Percentiles rank a stretch among this genome's conserved stretches.
These are phyloP conservation scores for Pachymerium ferrugineum DNA, from an alignment of 2,888 invertebrate species.

Conservation along the genomic window DNA sequence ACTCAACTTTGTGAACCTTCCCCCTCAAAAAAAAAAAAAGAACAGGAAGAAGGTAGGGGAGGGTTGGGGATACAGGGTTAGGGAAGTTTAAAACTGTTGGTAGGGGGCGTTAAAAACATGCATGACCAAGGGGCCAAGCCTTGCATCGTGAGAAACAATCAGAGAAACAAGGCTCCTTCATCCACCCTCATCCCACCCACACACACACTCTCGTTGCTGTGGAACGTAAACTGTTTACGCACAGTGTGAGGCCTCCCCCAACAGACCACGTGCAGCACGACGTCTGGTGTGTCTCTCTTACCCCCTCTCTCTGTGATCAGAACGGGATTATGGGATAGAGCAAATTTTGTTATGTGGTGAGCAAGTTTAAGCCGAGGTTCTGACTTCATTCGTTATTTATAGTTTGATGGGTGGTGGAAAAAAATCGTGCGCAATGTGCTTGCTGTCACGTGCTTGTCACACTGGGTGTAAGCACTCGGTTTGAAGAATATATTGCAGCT, in stretches of 20 bases:
- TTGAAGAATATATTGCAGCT: not conserved
- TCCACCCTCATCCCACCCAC: not conserved
- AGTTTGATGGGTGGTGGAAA: not conserved
- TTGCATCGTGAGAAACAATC: slow-evolving; percentile 13
- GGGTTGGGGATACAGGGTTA: not conserved
- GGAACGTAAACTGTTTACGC: slow-evolving; percentile 13
- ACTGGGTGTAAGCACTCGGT: slow-evolving; percentile 8
- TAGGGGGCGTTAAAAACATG: not conserved
- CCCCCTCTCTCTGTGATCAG: no score
- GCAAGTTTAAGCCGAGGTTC: not conserved
- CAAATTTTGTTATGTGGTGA: not conserved
- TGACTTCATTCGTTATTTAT: slow-evolving; percentile 4
- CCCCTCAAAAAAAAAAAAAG: not conserved
- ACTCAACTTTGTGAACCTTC: not conserved
- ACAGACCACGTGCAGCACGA: slow-evolving; percentile 1
- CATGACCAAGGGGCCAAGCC: slow-evolving; percentile 2
- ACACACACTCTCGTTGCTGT: not conserved
- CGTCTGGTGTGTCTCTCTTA: not conserved
- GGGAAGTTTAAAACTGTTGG: not conserved
- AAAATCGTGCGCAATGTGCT: not conserved
- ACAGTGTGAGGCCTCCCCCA: slow-evolving; percentile 7
- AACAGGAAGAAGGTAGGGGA: not conserved
- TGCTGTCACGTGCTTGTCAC: slow-evolving; percentile 13
- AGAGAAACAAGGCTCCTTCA: slow-evolving; percentile 4
- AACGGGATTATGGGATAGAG: slow-evolving; percentile 1